Evolutionary conservation across 2,113 vertebrate genomes (phyloP).

Genomic region (Catharus bicknelli): DNA sequence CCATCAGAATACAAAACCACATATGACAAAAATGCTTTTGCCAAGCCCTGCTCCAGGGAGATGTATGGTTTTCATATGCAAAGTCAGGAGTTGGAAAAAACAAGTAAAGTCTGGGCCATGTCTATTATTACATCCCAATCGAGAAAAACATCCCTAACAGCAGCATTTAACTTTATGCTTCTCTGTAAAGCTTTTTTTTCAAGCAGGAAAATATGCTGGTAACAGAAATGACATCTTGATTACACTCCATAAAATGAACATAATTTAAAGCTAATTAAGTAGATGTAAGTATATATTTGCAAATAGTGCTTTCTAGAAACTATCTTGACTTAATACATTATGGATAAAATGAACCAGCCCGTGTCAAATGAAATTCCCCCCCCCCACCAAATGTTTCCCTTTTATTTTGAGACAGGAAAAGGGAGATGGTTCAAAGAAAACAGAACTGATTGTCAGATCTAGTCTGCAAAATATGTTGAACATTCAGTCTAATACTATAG

Average conservation of each 20-base stretch:
- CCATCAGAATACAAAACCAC: neutral
- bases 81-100: neutral
- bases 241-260: neutral
- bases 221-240: neutral
- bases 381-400: neutral
- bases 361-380: neutral
- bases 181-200: neutral
- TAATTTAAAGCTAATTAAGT: neutral
- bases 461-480: neutral
- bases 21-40: neutral
- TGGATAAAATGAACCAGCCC: neutral
- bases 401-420: neutral
- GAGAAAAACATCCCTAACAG: neutral
- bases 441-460: conserved; percentile 26
- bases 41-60: neutral
- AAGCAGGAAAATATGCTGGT: neutral
- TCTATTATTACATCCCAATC: neutral
- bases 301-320: neutral
- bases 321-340: neutral
- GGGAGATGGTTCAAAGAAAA: conserved; percentile 1
- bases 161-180: neutral
- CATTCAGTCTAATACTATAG: neutral
- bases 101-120: neutral
- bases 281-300: neutral
- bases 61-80: neutral